Evolutionary conservation across 2,113 vertebrate species (phyloP).

Genomic region (Callospermophilus lateralis): DNA sequence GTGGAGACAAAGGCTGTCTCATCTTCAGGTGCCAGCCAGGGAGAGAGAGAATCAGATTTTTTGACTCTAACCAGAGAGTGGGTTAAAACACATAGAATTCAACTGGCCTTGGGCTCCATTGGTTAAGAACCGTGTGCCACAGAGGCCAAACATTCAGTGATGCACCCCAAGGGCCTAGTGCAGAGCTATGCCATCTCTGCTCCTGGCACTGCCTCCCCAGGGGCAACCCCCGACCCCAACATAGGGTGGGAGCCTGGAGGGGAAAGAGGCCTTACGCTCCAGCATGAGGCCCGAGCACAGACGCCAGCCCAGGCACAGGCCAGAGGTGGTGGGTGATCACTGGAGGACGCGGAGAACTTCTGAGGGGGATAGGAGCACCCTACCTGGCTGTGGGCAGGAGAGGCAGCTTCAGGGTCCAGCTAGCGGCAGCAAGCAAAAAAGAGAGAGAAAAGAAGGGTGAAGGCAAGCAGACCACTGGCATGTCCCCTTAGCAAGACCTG

Average conservation of each 20-base stretch:
- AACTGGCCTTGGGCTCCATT: background rate
- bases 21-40: background rate
- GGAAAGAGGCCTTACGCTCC: constrained; percentile 92
- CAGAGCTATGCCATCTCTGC: background rate
- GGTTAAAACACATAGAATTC: background rate
- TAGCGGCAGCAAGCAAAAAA: constrained; percentile 88
- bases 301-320: constrained; percentile 89
- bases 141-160: background rate
- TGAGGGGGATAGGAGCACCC: constrained; percentile 85
- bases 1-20: constrained; percentile 66
- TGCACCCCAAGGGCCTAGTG: background rate
- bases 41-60: background rate
- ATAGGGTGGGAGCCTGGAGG: constrained; percentile 20
- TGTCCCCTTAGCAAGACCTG: background rate
- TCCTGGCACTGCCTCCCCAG: background rate
- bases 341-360: constrained; percentile 83
- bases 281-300: constrained; percentile 92
- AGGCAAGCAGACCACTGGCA: constrained; percentile 57
- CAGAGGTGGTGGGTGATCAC: constrained; percentile 80
- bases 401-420: constrained; percentile 90
- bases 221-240: background rate
- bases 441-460: constrained; percentile 85
- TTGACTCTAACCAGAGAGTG: background rate
- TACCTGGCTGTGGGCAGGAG: constrained; percentile 91
- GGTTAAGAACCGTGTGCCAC: background rate